Evolutionary conservation across 2,888 invertebrate species (phyloP).

Genomic region (Drepanosiphum platanoidis): DNA sequence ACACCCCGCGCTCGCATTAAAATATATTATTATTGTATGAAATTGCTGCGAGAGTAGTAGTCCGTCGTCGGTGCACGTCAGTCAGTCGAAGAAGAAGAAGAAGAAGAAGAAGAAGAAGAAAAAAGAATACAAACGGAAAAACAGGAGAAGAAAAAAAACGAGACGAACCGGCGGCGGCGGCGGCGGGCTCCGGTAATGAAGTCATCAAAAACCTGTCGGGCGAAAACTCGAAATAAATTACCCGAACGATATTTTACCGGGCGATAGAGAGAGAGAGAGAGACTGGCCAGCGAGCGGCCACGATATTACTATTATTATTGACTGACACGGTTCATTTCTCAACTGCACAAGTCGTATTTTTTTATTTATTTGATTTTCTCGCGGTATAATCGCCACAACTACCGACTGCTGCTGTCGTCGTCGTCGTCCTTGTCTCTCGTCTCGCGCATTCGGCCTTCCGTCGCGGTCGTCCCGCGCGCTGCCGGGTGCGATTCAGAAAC

Average conservation of each 20-base stretch:
- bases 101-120: too few relatives aligned
- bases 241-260: constrained; percentile 48
- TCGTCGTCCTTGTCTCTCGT: not conserved
- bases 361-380: too few relatives aligned
- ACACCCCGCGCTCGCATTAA: too few relatives aligned
- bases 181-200: constrained; percentile 57
- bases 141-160: not conserved
- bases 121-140: too few relatives aligned
- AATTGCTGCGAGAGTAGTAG: too few relatives aligned
- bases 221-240: constrained; percentile 45
- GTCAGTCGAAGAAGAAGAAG: too few relatives aligned
- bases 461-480: not conserved
- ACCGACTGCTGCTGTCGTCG: constrained; percentile 27
- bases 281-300: not conserved
- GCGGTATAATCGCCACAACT: not conserved
- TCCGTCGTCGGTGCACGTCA: too few relatives aligned
- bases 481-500: not conserved
- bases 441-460: constrained; percentile 1
- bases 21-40: too few relatives aligned
- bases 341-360: not conserved
- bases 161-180: constrained; percentile 2
- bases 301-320: too few relatives aligned
- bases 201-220: constrained; percentile 53
- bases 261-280: not conserved
- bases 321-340: constrained; percentile 44